phyloP scores from a whole-genome alignment of 2,888 invertebrate species.

The Yponomeuta plumbellus region DNA sequence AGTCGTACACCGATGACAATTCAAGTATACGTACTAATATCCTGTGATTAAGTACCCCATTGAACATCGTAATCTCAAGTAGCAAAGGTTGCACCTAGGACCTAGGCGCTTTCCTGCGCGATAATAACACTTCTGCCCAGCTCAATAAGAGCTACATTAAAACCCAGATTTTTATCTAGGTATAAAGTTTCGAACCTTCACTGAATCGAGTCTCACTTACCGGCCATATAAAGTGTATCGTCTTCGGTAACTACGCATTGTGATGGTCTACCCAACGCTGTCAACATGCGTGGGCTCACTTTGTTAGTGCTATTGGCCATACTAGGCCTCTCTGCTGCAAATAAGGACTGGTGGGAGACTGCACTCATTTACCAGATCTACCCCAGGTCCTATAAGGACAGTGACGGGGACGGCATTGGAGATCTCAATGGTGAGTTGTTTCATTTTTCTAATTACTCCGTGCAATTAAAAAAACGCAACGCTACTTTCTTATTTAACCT shows the following conservation, averaged over 20 bases:
- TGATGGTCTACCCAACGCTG: background rate
- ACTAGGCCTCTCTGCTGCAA: conserved; percentile 26
- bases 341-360: conserved; percentile 84
- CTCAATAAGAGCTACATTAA: no score
- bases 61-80: no score
- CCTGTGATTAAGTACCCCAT: no score
- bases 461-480: no score
- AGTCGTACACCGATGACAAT: no score
- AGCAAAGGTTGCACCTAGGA: no score
- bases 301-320: conserved; percentile 21
- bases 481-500: no score
- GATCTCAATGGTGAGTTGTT: conserved; percentile 80
- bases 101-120: no score
- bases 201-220: background rate
- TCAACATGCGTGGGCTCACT: conserved; percentile 24
- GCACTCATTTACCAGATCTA: conserved; percentile 86
- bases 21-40: no score
- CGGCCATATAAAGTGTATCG: background rate
- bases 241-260: background rate
- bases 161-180: background rate
- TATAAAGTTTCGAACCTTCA: background rate
- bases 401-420: conserved; percentile 83
- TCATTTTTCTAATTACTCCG: background rate
- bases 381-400: conserved; percentile 85
- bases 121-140: no score